phyloP scores from a whole-genome alignment of 1,140 invertebrate genomes.

The Meloidogyne floridensis region DNA sequence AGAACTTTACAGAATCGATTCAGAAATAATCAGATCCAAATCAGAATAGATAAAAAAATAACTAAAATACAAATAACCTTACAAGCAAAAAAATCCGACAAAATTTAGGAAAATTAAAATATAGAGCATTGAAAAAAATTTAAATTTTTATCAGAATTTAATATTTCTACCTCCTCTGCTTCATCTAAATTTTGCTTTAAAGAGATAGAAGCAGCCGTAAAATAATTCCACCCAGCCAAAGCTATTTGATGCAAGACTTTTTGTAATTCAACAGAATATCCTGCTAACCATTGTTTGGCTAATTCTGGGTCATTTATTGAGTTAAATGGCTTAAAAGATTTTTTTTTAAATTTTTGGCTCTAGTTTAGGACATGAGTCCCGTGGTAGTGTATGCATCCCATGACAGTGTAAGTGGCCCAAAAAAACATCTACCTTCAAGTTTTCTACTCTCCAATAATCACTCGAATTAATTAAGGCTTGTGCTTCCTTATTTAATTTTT shows the following conservation, averaged over 20 bases:
- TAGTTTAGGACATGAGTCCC: too few relatives aligned
- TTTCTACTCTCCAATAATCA: slow-evolving; percentile 44
- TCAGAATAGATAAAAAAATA: neutral
- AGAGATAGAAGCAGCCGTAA: slow-evolving; percentile 51
- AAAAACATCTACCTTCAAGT: slow-evolving; percentile 37
- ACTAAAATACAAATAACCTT: neutral
- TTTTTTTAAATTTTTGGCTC: too few relatives aligned
- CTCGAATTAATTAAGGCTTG: slow-evolving; percentile 50
- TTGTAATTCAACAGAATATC: slow-evolving; percentile 44
- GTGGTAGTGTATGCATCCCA: too few relatives aligned
- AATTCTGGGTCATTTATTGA: slow-evolving; percentile 40
- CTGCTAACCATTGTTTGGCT: slow-evolving; percentile 42
- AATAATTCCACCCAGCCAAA: slow-evolving; percentile 53
- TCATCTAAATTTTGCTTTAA: slow-evolving; percentile 52
- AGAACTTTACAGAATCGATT: too few relatives aligned
- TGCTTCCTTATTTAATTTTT: slow-evolving; percentile 52
- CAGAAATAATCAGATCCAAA: neutral
- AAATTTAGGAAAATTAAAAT: too few relatives aligned
- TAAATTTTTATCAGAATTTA: too few relatives aligned
- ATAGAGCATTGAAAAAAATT: too few relatives aligned
- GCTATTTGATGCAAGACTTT: slow-evolving; percentile 52
- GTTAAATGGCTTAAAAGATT: slow-evolving; percentile 31
- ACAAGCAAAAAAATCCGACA: too few relatives aligned
- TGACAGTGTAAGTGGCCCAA: too few relatives aligned
- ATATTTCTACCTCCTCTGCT: slow-evolving; percentile 50